Evolutionary conservation across 2,113 vertebrate species (phyloP).

Genomic region (Triplophysa siluroides): DNA sequence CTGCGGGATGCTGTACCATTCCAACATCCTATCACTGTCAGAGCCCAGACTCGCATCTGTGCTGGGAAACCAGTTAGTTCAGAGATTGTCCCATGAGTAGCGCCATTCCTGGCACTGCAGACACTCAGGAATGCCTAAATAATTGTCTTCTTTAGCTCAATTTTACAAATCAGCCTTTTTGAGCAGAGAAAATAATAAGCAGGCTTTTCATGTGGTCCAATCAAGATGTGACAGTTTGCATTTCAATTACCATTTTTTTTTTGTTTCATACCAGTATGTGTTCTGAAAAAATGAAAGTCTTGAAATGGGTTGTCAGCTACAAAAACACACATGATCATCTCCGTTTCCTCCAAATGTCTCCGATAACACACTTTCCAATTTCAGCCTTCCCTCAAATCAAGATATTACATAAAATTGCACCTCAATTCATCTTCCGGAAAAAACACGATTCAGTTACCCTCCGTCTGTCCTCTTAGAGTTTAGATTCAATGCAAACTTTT

Average conservation of each 20-base stretch:
- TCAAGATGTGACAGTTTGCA: conserved; percentile 4
- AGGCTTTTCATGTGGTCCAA: neutral
- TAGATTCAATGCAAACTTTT: conserved; percentile 32
- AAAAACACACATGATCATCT: neutral
- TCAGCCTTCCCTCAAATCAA: neutral
- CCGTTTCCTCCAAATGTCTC: conserved; percentile 2
- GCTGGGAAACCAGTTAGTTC: neutral
- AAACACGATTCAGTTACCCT: neutral
- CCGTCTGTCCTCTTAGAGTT: conserved; percentile 10
- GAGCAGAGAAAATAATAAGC: conserved; percentile 6
- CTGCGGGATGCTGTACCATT: neutral
- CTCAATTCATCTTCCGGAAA: neutral
- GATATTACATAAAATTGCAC: neutral
- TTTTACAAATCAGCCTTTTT: conserved; percentile 5
- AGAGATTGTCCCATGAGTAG: neutral
- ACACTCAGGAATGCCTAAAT: neutral
- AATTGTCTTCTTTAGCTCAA: neutral
- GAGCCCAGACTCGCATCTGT: conserved; percentile 16
- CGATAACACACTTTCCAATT: conserved; percentile 1
- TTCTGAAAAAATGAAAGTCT: neutral
- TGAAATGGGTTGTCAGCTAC: neutral
- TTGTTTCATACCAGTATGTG: neutral
- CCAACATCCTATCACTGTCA: conserved; percentile 1
- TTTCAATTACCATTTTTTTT: neutral
- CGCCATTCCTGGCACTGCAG: neutral